These are phyloP conservation scores for Synergus gifuensis DNA, from an alignment of 2,888 invertebrate genomes.

Conservation along the genomic window DNA sequence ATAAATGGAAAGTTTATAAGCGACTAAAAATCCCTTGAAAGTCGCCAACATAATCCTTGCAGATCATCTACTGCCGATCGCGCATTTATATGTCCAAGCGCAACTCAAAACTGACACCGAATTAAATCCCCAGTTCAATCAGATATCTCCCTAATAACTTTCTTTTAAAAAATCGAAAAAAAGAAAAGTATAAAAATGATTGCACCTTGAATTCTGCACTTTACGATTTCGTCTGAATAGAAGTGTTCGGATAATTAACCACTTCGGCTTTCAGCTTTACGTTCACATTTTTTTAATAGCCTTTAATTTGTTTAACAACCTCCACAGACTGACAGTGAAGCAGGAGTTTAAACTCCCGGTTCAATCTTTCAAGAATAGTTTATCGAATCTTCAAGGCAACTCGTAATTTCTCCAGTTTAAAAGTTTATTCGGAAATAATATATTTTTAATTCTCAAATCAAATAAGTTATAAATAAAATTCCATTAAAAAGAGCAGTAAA, in stretches of 20 bases:
- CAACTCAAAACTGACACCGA: not conserved
- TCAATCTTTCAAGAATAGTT: constrained; percentile 24
- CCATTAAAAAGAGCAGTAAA: not conserved
- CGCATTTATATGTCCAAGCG: not conserved
- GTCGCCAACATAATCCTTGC: constrained; percentile 9
- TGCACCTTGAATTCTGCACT: constrained; percentile 18
- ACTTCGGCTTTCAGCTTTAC: constrained; percentile 12
- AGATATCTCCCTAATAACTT: not conserved
- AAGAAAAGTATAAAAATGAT: not conserved
- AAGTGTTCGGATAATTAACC: constrained; percentile 21
- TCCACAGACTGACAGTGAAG: not conserved
- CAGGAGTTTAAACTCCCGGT: not conserved
- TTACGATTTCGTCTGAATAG: constrained; percentile 25
- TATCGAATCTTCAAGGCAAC: constrained; percentile 22
- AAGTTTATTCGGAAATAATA: not conserved
- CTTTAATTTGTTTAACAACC: constrained; percentile 36
- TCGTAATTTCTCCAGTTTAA: constrained; percentile 5
- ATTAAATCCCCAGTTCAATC: not conserved
- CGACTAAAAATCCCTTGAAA: constrained; percentile 16
- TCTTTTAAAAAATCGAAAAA: not conserved
- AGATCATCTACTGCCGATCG: constrained; percentile 15
- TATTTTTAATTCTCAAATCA: not conserved
- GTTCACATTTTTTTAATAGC: constrained; percentile 28
- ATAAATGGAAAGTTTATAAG: constrained; percentile 34
- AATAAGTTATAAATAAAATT: not conserved